Evolutionary conservation across 1,140 invertebrate species (phyloP).

Genomic region (Catajapyx aquilonaris): DNA sequence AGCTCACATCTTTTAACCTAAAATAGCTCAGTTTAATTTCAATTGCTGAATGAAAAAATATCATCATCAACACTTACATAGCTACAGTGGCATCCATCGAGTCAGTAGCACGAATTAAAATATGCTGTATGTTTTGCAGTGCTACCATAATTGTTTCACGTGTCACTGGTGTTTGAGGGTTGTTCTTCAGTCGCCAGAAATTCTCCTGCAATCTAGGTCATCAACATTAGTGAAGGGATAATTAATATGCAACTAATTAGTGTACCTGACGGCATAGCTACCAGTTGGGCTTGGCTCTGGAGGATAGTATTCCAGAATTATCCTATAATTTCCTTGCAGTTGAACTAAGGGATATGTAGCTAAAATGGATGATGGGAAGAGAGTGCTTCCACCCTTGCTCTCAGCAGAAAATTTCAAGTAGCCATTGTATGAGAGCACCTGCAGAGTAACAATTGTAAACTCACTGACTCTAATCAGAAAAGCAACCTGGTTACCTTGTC

Average conservation of each 20-base stretch:
- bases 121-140: constrained; percentile 61
- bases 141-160: constrained; percentile 68
- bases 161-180: constrained; percentile 35
- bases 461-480: no score
- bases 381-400: constrained; percentile 32
- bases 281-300: constrained; percentile 20
- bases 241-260: not conserved
- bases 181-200: constrained; percentile 37
- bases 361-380: constrained; percentile 33
- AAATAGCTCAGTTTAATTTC: constrained; percentile 7
- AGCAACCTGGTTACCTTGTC: constrained; percentile 54
- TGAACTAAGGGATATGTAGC: constrained; percentile 56
- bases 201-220: constrained; percentile 32
- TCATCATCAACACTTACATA: not conserved
- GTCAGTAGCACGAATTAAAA: constrained; percentile 53
- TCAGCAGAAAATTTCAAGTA: constrained; percentile 55
- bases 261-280: constrained; percentile 36
- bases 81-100: constrained; percentile 31
- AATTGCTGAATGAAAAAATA: not conserved
- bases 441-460: constrained; percentile 9
- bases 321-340: constrained; percentile 50
- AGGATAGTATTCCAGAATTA: constrained; percentile 56
- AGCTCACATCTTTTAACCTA: constrained; percentile 49
- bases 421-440: constrained; percentile 81
- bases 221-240: constrained; percentile 8